phyloP scores from a whole-genome alignment of 2,797 vertebrate species.

The Pseudomugil gertrudae region DNA sequence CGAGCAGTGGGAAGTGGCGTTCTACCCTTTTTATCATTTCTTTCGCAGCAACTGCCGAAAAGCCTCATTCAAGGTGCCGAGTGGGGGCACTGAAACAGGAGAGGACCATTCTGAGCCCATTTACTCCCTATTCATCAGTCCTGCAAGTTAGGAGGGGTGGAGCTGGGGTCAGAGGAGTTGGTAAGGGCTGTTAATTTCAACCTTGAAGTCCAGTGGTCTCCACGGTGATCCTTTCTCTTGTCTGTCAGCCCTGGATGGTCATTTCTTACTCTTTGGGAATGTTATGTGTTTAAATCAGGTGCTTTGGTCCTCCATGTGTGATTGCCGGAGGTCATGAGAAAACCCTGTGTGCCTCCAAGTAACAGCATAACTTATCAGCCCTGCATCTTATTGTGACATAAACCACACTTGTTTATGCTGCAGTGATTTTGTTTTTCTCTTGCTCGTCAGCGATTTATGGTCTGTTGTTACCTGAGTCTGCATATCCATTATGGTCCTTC shows the following conservation, averaged over 20 bases:
- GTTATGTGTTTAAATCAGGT: constrained; percentile 56
- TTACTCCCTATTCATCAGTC: constrained; percentile 69
- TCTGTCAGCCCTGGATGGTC: constrained; percentile 20
- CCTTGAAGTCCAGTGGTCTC: constrained; percentile 62
- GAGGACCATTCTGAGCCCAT: constrained; percentile 79
- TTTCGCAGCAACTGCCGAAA: constrained; percentile 69
- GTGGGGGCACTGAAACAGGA: constrained; percentile 71
- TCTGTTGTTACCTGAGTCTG: constrained; percentile 81
- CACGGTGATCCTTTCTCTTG: constrained; percentile 58
- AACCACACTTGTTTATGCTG: constrained; percentile 19
- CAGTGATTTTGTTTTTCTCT: constrained; percentile 15
- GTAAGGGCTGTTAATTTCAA: constrained; percentile 65
- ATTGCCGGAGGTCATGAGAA: constrained; percentile 79
- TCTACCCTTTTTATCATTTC: constrained; percentile 76
- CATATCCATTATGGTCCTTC: constrained; percentile 74
- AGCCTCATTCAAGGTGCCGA: constrained; percentile 69
- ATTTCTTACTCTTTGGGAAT: constrained; percentile 13
- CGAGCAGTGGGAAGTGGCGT: constrained; percentile 62
- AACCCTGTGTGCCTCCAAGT: constrained; percentile 50
- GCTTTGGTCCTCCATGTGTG: constrained; percentile 45
- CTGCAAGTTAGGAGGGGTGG: constrained; percentile 60
- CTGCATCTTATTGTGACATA: constrained; percentile 51
- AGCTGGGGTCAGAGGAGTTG: constrained; percentile 53
- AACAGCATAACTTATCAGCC: constrained; percentile 58
- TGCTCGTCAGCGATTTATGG: neutral